Percentiles rank a stretch among this genome's conserved stretches.
phyloP scores from a whole-genome alignment of 2,888 invertebrate species.

The Nomada fabriciana region DNA sequence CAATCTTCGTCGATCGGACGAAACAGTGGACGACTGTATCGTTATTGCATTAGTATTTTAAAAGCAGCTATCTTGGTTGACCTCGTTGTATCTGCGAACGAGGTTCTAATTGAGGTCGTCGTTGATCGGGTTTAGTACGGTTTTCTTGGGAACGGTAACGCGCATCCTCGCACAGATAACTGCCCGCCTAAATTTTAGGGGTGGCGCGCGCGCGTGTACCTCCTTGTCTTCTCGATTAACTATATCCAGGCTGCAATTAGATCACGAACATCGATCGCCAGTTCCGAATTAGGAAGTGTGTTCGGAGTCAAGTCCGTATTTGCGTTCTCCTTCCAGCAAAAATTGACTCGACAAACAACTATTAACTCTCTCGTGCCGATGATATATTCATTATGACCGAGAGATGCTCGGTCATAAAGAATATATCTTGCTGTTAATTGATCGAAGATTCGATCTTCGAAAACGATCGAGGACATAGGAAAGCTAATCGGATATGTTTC shows the following conservation, averaged over 20 bases:
- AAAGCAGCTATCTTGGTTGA: constrained; percentile 51
- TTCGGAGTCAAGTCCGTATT: not conserved
- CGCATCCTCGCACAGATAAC: constrained; percentile 12
- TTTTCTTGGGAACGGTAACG: constrained; percentile 32
- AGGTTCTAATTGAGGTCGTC: constrained; percentile 52
- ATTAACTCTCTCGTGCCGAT: too few relatives aligned
- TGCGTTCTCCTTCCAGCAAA: too few relatives aligned
- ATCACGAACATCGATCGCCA: constrained; percentile 45
- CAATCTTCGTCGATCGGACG: not conserved
- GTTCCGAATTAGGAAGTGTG: not conserved
- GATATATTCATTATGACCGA: too few relatives aligned
- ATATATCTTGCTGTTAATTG: constrained; percentile 68
- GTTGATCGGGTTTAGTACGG: constrained; percentile 37
- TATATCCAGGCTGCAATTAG: constrained; percentile 33
- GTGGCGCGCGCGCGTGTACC: not conserved
- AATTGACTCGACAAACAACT: too few relatives aligned
- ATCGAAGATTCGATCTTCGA: constrained; percentile 17
- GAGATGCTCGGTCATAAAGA: constrained; percentile 15
- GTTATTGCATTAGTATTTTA: constrained; percentile 49
- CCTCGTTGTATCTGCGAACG: constrained; percentile 47
- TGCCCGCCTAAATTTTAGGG: constrained; percentile 27
- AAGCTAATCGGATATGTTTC: not conserved
- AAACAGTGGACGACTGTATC: constrained; percentile 11
- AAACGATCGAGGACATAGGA: constrained; percentile 10
- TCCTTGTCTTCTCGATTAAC: not conserved